phyloP scores from a whole-genome alignment of 2,888 invertebrate species.

The Limnephilus auricula region DNA sequence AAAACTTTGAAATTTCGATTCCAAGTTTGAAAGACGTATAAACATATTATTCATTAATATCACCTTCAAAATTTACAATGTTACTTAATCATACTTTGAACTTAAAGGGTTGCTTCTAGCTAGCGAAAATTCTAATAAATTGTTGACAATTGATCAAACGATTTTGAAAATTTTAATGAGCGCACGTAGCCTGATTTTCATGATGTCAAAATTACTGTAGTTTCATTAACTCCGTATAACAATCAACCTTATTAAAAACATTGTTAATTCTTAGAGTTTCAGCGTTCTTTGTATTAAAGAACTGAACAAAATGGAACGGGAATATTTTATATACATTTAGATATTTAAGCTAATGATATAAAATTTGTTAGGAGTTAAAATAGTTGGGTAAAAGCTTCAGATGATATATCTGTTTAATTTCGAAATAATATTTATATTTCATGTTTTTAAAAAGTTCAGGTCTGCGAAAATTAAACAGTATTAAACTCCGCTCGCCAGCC shows the following conservation, averaged over 20 bases:
- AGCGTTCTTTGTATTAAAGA: background rate
- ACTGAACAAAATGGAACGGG: background rate
- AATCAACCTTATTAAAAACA: no score
- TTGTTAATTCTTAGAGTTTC: no score
- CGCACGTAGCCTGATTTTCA: background rate
- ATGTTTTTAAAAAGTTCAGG: no score
- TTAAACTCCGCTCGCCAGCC: constrained; percentile 4
- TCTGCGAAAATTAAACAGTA: constrained; percentile 4
- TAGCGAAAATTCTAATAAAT: background rate
- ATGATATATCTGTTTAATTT: no score
- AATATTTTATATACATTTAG: no score
- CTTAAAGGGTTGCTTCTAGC: background rate
- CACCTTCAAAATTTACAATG: background rate
- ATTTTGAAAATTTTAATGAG: background rate
- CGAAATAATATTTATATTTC: no score
- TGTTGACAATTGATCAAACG: background rate
- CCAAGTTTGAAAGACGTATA: background rate
- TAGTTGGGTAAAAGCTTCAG: no score
- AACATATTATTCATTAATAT: background rate
- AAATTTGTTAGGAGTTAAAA: no score
- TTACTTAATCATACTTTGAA: background rate
- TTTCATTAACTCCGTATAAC: background rate
- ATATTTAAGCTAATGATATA: background rate
- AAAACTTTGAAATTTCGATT: background rate
- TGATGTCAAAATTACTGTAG: background rate